Evolutionary conservation across 2,888 invertebrate species (phyloP), one percentile per base, ranked within the genome.

Genomic region (Eristalis tenax): DNA sequence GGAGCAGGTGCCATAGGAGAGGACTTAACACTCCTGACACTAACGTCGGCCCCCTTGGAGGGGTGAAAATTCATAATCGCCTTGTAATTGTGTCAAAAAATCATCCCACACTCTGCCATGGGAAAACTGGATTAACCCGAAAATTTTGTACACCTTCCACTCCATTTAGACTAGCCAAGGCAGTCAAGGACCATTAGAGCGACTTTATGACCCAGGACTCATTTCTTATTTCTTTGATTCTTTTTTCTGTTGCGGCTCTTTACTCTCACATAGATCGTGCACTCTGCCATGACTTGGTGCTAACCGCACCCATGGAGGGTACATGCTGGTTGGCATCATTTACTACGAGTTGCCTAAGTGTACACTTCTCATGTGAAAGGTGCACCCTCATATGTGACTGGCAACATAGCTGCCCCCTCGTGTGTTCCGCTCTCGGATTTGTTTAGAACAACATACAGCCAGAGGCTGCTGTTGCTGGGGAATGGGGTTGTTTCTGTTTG

Each of bases 51-150:
- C 15, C 50, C 50, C 18, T n/a, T n/a, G n/a, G n/a, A 43, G 0
- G 1, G 4, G 22, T 26, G 32, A 10, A 8, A 40, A 66, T 38
- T 64, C 38, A 59, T 71, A 71, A 71, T 71, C 71, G 71, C 61
- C 61, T 28, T 28, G 71, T 43, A 71, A 71, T 61, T 61, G 71
- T 71, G 71, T 70, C 61, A 40, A 40, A 61, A 71, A 40, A 23
- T 40, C 32, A 71, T 23, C 35, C 8, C 18, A 18, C n/a, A 8
- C 8, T 4, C 5, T 15, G n/a, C n/a, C 18, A n/a, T 10, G 63
- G 8, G 15, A 15, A 28, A 32, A 18, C 35, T n/a, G 64, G 32
- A 32, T 35, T 22, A 65, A 71, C 70, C 18, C 18, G 8, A 50
- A 26, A 50, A 50, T 50, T 18, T n/a, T 4, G 50, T 18, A 50